Evolutionary conservation across 2,888 invertebrate species (phyloP), one percentile per base, ranked within the genome.

Genomic region (Aplocera efformata): DNA sequence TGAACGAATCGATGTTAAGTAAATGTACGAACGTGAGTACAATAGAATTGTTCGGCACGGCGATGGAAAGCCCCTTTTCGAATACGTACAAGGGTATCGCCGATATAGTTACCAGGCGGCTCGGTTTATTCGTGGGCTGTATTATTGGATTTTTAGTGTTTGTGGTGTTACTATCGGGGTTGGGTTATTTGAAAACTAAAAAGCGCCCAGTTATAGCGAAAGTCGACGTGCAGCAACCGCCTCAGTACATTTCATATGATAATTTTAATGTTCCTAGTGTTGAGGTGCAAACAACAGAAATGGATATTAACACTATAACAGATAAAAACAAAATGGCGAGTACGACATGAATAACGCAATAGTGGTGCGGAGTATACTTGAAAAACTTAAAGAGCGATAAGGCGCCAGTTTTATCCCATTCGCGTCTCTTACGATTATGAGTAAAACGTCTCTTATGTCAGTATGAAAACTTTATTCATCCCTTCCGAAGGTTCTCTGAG

Each of bases 121-220:
- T 96, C 40, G 96, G 96, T 20, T 90, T 96, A 53, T 95, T 96
- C 59, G 93, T 96, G 39, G 96, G 96, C 34, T 94, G 95, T 71
- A 94, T 94, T 67, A 92, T 96, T 89, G 96, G 96, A 36, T 94
- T 95, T 64, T 91, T 96, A 47, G 94, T 96, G 32, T 96, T 96
- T 69, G 90, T 96, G 35, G 92, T 95, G 13, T 89, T 96, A 63
- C 94, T 96, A 39, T 94, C 95, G n/a, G 92, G 94, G 29, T 89
- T 96, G 50, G 95, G 94, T 13, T 96, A 95, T 72, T 91, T 96
- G 50, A 96, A 96, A 78, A 90, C 95, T 50, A 94, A 96, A 79
- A 95, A 96, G 77, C 92, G 96, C 64, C 90, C 94, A 52, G 92
- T 92, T 50, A 92, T 92, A 11, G 91, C 92, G 6, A 95, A 96